Percentiles rank a stretch among this genome's conserved stretches.
Evolutionary conservation across 2,888 invertebrate species (phyloP).

Genomic region (Arge pagana): DNA sequence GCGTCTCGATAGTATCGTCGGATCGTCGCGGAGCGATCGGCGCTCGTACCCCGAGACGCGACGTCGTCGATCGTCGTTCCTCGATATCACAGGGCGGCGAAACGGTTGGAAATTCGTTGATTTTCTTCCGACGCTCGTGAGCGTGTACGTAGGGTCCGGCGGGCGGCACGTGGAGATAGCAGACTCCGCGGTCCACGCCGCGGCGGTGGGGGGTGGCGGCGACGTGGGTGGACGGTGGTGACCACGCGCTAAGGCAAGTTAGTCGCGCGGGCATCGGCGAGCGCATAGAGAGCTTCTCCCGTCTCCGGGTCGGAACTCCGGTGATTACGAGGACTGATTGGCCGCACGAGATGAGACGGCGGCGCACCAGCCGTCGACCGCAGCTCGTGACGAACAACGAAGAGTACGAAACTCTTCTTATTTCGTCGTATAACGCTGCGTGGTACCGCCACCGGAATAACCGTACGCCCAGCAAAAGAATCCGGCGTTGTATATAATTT

Average conservation of each 20-base stretch:
- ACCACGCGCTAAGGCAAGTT: slow-evolving; percentile 21
- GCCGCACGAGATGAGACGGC: slow-evolving; percentile 58
- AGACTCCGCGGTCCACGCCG: neutral
- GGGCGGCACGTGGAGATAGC: neutral
- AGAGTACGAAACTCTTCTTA: slow-evolving; percentile 26
- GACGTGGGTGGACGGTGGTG: slow-evolving; percentile 19
- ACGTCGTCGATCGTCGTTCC: too few relatives aligned
- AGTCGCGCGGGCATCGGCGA: slow-evolving; percentile 45
- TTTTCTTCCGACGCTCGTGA: too few relatives aligned
- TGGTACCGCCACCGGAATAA: slow-evolving; percentile 29
- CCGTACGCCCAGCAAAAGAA: slow-evolving; percentile 31
- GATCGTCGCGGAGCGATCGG: too few relatives aligned
- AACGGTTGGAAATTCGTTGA: too few relatives aligned
- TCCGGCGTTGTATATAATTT: slow-evolving; percentile 33
- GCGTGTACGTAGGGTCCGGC: too few relatives aligned
- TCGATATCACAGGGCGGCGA: too few relatives aligned
- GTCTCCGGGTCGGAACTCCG: slow-evolving; percentile 40
- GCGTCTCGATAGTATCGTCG: too few relatives aligned
- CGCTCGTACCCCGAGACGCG: too few relatives aligned
- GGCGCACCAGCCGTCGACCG: slow-evolving; percentile 53
- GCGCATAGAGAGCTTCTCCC: neutral
- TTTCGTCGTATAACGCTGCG: slow-evolving; percentile 32
- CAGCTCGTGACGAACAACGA: slow-evolving; percentile 52
- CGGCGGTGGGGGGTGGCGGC: neutral
- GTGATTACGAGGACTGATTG: slow-evolving; percentile 58